Evolutionary conservation across 2,797 vertebrate genomes (phyloP), one percentile per base, ranked within the genome.

Genomic region (Platalea minor): DNA sequence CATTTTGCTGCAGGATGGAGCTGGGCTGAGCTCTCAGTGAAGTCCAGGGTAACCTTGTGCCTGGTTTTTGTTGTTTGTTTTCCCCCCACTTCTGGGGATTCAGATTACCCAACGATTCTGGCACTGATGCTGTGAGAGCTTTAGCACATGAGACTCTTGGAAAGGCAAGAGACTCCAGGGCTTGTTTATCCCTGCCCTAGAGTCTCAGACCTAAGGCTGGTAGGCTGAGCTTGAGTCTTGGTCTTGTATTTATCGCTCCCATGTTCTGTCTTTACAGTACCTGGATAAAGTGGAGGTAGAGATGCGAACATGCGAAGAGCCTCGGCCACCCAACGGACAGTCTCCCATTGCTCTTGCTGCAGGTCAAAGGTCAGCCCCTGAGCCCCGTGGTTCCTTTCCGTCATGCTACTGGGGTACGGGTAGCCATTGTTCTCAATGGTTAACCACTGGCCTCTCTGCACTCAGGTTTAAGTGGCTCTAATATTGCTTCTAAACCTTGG

Each of bases 271-370:
- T 84, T 93, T 98, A 14, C 97, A 99, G 99, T 99, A 99, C 95
- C 98, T 99, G 92, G 99, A 99, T 97, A 99, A 99, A 95, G 99
- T 99, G 16, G 99, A 99, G 97, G 99, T 99, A 88, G 99, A 99
- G 97, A 99, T 99, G 99, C 98, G 98, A 93, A 99, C 99, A 3
- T 99, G 99, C 21, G 99, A 99, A 90, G 99, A 99, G 93, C 99
- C 99, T 33, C 98, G 99, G 50, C 98, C 99, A 1, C 99, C 99
- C 51, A 99, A 99, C 5, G 99, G 99, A 73, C 99, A 99, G 84
- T 99, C 99, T 93, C 99, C 99, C 33, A 99, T 99, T 53, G 99
- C 99, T 29, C 99, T 99, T 11, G 99, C 99, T 89, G 98, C 99
- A 33, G 99, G 99, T 86, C 99, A 99, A 97, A 99, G 99, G 99